Base-by-base conservation (phyloP, 35 echinoderm and acorn worm genomes). In the Hemicentrotus pulcherrimus region DNA sequence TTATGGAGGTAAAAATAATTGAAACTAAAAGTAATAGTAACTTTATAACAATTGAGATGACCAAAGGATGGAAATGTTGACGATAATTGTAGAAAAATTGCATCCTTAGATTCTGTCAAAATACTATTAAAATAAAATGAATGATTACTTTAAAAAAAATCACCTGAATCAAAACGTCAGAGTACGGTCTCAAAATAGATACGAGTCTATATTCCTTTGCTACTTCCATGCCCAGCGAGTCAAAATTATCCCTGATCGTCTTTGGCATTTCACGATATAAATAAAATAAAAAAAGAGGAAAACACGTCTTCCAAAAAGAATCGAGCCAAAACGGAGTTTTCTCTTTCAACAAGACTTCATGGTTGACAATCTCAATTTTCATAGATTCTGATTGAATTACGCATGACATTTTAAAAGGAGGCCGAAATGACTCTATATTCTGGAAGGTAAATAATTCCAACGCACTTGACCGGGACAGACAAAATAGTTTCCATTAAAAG, bases 401-500 rank as follows among this genome's bases (percentile, higher is more conserved):
- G 65, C n/a, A n/a, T 78, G 65, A 78, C 65, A 78, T 78, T 78
- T 78, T 78, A 78, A 78, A 78, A 78, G 65, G 65, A 78, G 65
- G 65, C 65, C 65, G 65, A 78, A 78, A 78, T n/a, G 28, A 78
- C 28, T 78, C 28, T 28, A 78, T 78, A 78, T n/a, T 78, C 65
- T 78, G 65, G 19, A 22, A 78, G 5, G 65, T 78, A 78, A 78
- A 78, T 78, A 78, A 78, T 78, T 78, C 65, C 18, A 78, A 78
- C 65, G 65, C 65, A 78, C 65, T 78, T 78, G 65, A 78, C 65
- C 65, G 5, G 22, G 22, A 78, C 19, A 28, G 65, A 59, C 65
- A 28, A 78, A 78, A 55, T 15, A 55, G 65, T 78, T 78, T 78
- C 65, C 65, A 78, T 28, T 78, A 28, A 28, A 71, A 78, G 28